A percentile compares a stretch with the other conserved stretches of the same genome.
Evolutionary conservation across 2,797 vertebrate genomes (phyloP).

Genomic region (Huso huso): DNA sequence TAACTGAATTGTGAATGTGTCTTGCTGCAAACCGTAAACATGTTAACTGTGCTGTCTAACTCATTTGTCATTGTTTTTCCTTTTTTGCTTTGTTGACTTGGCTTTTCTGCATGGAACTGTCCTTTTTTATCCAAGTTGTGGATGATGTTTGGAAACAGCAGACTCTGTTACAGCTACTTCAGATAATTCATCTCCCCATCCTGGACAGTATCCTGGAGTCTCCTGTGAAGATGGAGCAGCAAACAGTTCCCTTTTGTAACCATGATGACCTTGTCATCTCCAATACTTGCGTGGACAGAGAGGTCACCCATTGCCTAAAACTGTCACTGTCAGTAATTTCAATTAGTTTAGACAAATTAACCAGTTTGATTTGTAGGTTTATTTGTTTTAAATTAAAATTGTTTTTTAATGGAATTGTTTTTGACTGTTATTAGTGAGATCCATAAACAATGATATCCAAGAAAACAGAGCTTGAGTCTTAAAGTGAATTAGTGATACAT

Average conservation of each 20-base stretch:
- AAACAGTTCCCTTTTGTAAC: constrained; percentile 35
- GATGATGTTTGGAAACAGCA: constrained; percentile 77
- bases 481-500: too few relatives aligned
- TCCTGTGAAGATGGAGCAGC: constrained; percentile 46
- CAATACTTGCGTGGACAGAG: constrained; percentile 75
- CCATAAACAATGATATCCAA: too few relatives aligned
- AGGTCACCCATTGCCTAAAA: constrained; percentile 57
- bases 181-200: constrained; percentile 69
- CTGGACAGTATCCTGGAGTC: constrained; percentile 69
- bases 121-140: constrained; percentile 48
- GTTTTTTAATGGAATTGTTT: not conserved
- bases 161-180: constrained; percentile 68
- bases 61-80: too few relatives aligned
- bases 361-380: fast-evolving
- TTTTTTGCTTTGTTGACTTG: too few relatives aligned
- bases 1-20: too few relatives aligned
- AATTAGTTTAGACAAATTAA: too few relatives aligned
- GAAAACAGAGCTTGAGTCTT: too few relatives aligned
- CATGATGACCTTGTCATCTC: constrained; percentile 68
- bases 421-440: too few relatives aligned
- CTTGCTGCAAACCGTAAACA: too few relatives aligned
- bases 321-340: constrained; percentile 59
- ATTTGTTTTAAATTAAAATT: not conserved
- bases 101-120: not conserved
- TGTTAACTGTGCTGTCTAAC: too few relatives aligned